These are phyloP conservation scores for Caenorhabditis becei DNA, from an alignment of 2,888 invertebrate genomes.

Conservation along the genomic window DNA sequence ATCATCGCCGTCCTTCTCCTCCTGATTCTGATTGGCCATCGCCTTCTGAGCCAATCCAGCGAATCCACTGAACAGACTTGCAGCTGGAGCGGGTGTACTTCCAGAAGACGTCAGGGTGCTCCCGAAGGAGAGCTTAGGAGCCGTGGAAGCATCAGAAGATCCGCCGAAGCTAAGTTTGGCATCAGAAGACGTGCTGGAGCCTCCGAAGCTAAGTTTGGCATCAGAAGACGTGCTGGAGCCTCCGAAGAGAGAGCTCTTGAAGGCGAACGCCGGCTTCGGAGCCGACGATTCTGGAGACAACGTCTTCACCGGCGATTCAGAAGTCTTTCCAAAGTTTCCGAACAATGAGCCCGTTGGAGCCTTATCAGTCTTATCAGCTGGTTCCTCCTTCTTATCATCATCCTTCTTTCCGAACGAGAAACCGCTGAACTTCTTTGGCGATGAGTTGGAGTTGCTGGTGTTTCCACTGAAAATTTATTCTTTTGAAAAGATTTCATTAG, in stretches of 20 bases:
- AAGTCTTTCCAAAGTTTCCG: slow-evolving; percentile 18
- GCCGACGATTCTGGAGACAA: slow-evolving; percentile 6
- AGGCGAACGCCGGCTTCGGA: background rate
- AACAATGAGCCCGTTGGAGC: slow-evolving; percentile 6
- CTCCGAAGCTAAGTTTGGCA: background rate
- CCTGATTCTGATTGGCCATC: slow-evolving; percentile 13
- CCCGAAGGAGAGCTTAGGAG: slow-evolving; percentile 15
- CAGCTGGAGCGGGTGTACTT: slow-evolving; percentile 4
- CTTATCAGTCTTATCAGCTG: background rate
- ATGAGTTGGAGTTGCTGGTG: slow-evolving; percentile 1
- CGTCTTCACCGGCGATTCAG: background rate
- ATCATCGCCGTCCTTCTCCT: slow-evolving; percentile 39
- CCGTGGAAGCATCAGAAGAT: background rate
- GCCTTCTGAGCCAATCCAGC: slow-evolving; percentile 49
- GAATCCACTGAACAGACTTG: slow-evolving; percentile 33
- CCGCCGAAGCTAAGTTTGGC: background rate
- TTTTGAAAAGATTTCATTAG: background rate
- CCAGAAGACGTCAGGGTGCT: background rate
- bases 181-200: slow-evolving; percentile 4
- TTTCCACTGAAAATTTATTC: background rate
- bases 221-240: background rate
- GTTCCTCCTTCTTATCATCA: slow-evolving; percentile 9
- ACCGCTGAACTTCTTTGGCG: slow-evolving; percentile 51
- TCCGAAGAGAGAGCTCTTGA: slow-evolving; percentile 23
- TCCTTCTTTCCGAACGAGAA: slow-evolving; percentile 58